These are phyloP conservation scores for Pao palembangensis DNA, from an alignment of 2,113 vertebrate genomes.

Conservation along the genomic window DNA sequence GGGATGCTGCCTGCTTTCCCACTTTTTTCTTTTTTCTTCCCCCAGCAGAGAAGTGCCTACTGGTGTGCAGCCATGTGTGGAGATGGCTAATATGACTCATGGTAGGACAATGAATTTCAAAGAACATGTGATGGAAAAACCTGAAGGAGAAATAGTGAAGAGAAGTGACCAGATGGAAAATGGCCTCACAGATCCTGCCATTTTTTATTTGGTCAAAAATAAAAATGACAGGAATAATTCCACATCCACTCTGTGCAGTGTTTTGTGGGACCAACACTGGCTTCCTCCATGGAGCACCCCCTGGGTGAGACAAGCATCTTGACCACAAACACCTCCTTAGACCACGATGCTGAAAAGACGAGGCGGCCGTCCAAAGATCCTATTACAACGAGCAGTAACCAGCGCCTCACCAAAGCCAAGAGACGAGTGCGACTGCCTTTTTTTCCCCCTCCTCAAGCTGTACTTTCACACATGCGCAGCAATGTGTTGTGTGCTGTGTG, in stretches of 20 bases:
- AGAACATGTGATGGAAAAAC: slow-evolving; percentile 7
- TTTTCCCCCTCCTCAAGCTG: slow-evolving; percentile 1
- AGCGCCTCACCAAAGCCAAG: slow-evolving; percentile 40
- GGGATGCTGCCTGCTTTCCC: not conserved
- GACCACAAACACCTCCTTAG: slow-evolving; percentile 43
- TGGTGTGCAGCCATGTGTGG: not conserved
- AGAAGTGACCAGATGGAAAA: not conserved
- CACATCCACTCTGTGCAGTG: too few relatives aligned
- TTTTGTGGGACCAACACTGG: slow-evolving; percentile 7
- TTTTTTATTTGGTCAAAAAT: slow-evolving; percentile 10
- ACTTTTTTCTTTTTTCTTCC: not conserved
- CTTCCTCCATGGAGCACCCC: slow-evolving; percentile 15
- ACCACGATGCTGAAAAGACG: slow-evolving; percentile 36
- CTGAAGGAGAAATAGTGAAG: not conserved
- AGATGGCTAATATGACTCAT: not conserved
- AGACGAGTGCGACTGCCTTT: slow-evolving; percentile 32
- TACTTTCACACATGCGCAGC: not conserved
- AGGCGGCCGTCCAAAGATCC: slow-evolving; percentile 37
- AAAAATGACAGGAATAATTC: not conserved
- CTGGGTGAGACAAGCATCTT: slow-evolving; percentile 45
- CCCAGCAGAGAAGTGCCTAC: not conserved
- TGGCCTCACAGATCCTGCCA: too few relatives aligned
- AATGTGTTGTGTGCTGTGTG: slow-evolving; percentile 22
- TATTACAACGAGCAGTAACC: slow-evolving; percentile 23
- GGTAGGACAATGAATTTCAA: not conserved